A percentile compares a stretch with the other conserved stretches of the same genome.
Evolutionary conservation across 2,888 invertebrate genomes (phyloP).

Genomic region (Polyommatus icarus): DNA sequence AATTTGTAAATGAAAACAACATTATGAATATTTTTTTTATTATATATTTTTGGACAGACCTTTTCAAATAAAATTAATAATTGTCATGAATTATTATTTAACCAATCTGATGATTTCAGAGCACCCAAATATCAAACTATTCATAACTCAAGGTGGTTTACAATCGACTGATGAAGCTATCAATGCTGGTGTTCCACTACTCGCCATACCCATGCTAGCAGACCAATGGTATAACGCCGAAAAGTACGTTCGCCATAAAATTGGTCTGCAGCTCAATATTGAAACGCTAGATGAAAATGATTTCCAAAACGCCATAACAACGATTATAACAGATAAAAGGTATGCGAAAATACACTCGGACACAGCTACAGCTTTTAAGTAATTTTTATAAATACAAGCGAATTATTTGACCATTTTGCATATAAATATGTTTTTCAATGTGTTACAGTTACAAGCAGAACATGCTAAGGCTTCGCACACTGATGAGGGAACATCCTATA

Average conservation of each 20-base stretch:
- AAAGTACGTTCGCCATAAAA: conserved; percentile 47
- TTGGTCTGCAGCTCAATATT: conserved; percentile 55
- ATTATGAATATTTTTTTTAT: too few relatives aligned
- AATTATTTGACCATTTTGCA: not conserved
- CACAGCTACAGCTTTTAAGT: not conserved
- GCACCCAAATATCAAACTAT: conserved; percentile 69
- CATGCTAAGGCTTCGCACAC: conserved; percentile 39
- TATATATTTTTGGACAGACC: too few relatives aligned
- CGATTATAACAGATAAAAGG: conserved; percentile 42
- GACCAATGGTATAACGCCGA: conserved; percentile 63
- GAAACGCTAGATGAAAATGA: conserved; percentile 46
- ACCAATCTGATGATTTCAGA: conserved; percentile 41
- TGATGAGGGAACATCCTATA: conserved; percentile 45
- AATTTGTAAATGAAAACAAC: not conserved
- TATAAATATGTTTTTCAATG: not conserved
- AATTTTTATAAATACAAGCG: not conserved
- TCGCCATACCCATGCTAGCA: conserved; percentile 61
- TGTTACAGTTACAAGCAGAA: conserved; percentile 45
- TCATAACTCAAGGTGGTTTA: conserved; percentile 69
- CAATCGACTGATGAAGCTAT: conserved; percentile 69
- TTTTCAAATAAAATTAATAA: too few relatives aligned
- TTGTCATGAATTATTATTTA: too few relatives aligned
- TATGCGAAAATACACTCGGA: conserved; percentile 11
- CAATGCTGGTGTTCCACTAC: conserved; percentile 58
- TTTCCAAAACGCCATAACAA: conserved; percentile 43